Base-by-base conservation (phyloP, 2,888 invertebrate species). In the Epinotia bilunana region DNA sequence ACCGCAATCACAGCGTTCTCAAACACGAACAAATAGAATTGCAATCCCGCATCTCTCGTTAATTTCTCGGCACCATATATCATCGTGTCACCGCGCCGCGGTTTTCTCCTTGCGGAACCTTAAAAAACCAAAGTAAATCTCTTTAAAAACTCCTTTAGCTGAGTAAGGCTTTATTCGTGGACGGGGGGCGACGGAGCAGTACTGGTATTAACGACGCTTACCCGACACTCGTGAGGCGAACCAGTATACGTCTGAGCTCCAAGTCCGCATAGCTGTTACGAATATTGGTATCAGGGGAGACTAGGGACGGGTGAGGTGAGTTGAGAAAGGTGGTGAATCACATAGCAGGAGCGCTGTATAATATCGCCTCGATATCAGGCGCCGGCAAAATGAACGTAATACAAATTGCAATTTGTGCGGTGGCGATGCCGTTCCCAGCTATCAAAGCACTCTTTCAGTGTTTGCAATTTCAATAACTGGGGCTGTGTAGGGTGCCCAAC, bases 391-490 rank as follows among this genome's bases (percentile, higher is more conserved):
- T 81, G 82, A 82, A 80, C 81, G 78, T 81, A 81, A 83, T 83
- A 81, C 81, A 82, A 83, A 84, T 82, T 83, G 83, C 82, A 83
- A 83, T 84, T 82, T 82, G 80, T 79, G 79, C 79, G 67, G 79
- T 77, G 76, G 71, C 78, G 78, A 68, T 77, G 78, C 78, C 77
- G 70, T 79, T 79, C 75, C 76, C 57, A 72, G 78, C 79, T 80
- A 82, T 82, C 80, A 81, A 83, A 83, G 82, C 81, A 79, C 80
- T 81, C 80, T 83, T 82, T 81, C 80, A 80, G 76, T 78, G 80
- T 78, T 80, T 80, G 80, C 82, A 78, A 83, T 84, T 83, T 83
- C 83, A 82, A 84, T 84, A 83, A 82, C 80, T 79, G 78, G 75
- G 64, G 67, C 68, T 73, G 58, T 63, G 74, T 74, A 77, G 76